These are phyloP conservation scores for Stegodyphus mimosarum DNA, from an alignment of 1,140 invertebrate genomes.

Conservation along the genomic window DNA sequence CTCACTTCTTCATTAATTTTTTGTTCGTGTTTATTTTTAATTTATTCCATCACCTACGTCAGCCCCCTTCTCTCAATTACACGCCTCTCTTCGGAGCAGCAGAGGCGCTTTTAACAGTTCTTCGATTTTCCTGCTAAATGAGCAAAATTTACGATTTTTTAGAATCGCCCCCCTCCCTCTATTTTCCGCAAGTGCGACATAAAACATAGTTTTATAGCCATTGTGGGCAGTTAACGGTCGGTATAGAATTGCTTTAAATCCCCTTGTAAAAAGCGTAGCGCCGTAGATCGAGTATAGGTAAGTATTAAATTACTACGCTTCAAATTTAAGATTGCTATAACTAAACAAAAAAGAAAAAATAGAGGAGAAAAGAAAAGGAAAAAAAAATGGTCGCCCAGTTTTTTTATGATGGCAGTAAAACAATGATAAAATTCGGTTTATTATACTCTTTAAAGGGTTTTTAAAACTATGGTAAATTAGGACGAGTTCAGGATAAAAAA, in stretches of 20 bases:
- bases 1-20: background rate
- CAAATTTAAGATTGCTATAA: constrained; percentile 54
- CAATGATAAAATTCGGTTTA: constrained; percentile 60
- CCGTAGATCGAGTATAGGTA: constrained; percentile 20
- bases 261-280: constrained; percentile 42
- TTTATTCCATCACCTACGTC: constrained; percentile 26
- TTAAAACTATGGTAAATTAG: constrained; percentile 54
- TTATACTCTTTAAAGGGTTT: constrained; percentile 56
- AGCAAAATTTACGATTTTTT: constrained; percentile 59
- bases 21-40: constrained; percentile 41
- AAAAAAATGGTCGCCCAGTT: constrained; percentile 15
- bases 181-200: constrained; percentile 46
- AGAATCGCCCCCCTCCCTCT: constrained; percentile 5
- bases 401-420: constrained; percentile 56
- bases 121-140: constrained; percentile 55
- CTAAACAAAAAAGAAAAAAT: background rate
- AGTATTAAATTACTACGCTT: constrained; percentile 57
- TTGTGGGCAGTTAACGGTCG: constrained; percentile 53
- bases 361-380: constrained; percentile 4
- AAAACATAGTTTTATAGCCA: constrained; percentile 60
- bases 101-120: constrained; percentile 20
- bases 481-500: constrained; percentile 12
- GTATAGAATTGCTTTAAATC: constrained; percentile 54
- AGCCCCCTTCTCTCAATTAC: background rate
- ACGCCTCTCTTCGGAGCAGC: constrained; percentile 17